phyloP scores from a whole-genome alignment of 2,113 vertebrate genomes.

The human (Homo sapiens) region DNA sequence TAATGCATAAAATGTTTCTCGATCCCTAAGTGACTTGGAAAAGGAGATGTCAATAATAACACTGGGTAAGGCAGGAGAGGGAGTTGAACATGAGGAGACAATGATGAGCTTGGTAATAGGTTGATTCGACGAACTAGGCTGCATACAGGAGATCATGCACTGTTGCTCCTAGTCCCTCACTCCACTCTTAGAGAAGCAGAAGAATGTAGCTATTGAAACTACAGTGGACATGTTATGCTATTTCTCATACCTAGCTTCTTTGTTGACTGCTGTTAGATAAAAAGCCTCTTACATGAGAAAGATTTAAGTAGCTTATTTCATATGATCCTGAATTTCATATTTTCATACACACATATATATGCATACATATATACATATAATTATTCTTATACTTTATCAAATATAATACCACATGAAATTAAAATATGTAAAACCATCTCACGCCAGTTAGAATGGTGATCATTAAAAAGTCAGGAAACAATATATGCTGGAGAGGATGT shows the following conservation, averaged over 20 bases:
- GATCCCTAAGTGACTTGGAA: neutral
- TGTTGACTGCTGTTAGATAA: neutral
- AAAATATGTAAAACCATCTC: neutral
- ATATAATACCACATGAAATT: neutral
- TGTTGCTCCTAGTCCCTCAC: neutral
- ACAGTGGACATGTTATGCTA: no score
- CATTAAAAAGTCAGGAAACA: no score
- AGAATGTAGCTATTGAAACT: neutral
- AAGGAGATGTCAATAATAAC: neutral
- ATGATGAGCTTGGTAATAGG: neutral
- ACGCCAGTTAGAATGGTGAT: no score
- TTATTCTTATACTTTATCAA: neutral
- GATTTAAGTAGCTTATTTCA: neutral
- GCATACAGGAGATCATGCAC: fast-evolving
- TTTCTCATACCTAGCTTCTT: neutral
- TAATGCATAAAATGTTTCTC: neutral
- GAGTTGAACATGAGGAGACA: neutral
- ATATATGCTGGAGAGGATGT: no score
- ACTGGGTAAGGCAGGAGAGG: neutral
- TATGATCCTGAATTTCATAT: neutral
- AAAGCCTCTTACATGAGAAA: neutral
- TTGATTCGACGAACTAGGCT: neutral
- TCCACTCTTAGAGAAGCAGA: neutral
- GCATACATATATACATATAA: neutral
- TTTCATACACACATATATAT: neutral